Conservation (phyloP, 2,797 vertebrate genomes). For the Thunnus albacares region DNA sequence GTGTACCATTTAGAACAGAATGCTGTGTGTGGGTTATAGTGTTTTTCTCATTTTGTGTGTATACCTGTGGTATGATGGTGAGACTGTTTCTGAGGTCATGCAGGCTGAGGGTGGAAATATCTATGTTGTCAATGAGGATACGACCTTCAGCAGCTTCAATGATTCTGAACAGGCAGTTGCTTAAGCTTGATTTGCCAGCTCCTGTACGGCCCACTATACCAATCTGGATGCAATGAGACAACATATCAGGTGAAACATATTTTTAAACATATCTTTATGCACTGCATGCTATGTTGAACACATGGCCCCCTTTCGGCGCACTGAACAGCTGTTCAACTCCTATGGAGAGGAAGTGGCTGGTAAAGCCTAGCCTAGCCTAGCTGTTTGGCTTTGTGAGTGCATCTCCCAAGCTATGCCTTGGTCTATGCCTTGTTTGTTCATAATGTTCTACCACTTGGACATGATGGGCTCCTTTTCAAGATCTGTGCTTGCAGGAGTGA, state of each 20-base stretch:
- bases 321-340: no score
- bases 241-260: not conserved
- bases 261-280: no score
- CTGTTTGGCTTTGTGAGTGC: not conserved
- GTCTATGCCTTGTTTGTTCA: no score
- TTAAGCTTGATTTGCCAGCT: slow-evolving; percentile 97
- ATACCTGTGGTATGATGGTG: slow-evolving; percentile 98
- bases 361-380: not conserved
- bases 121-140: slow-evolving; percentile 91
- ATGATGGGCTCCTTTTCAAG: no score
- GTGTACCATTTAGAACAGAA: not conserved
- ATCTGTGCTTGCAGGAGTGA: no score
- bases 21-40: not conserved
- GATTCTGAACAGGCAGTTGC: slow-evolving; percentile 95
- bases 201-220: slow-evolving; percentile 97
- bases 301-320: no score
- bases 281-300: no score
- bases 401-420: no score
- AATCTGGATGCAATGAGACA: slow-evolving; percentile 82
- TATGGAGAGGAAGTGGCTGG: no score
- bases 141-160: slow-evolving; percentile 93
- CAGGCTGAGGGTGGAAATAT: slow-evolving; percentile 93
- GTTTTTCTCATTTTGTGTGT: not conserved
- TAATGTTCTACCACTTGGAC: no score
- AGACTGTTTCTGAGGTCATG: slow-evolving; percentile 92